Base-by-base conservation (phyloP, 2,797 vertebrate genomes). In the Lerista edwardsae region DNA sequence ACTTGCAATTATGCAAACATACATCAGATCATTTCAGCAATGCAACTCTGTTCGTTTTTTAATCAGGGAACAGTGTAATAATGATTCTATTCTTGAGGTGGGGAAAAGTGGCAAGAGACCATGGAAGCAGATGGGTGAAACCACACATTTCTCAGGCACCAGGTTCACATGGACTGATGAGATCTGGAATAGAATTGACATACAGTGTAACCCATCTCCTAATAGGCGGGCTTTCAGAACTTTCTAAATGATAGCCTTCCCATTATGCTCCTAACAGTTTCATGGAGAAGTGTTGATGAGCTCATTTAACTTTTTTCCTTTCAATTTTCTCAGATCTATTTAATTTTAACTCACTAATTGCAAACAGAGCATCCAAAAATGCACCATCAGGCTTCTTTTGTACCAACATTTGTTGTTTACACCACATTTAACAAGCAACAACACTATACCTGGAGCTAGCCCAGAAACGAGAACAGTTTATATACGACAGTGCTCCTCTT, bases 311-410 rank as follows among this genome's bases (percentile, higher is more conserved):
- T 71, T 84, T 73, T 77, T 78, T 6, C 1, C 19, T 0, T 61
- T 89, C 17, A 4, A 0, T 69, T 62, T 91, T 82, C 34, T 25
- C 10, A 77, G 75, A 10, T 79, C 51, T n/a, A 76, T 87, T 87
- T 0, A 44, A 36, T 81, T 88, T 86, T 73, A 84, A n/a, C 81
- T 76, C 27, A 36, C 2, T 59, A 6, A 51, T 89, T 88, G 47
- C 17, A 86, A 7, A 80, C 19, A 75, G 73, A 41, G 34, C 0
- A 65, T 21, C 3, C 34, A 57, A 80, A 77, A 64, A 2, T 17
- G 79, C 84, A 25, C 2, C 21, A 6, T 23, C 1, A n/a, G 41
- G 39, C 64, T 47, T 86, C 11, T 90, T 86, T 81, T 67, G 6
- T 79, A 10, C 71, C 36, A 79, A 27, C 47, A 80, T 29, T 59